Base-by-base conservation (phyloP, 2,113 vertebrate genomes). In the Leptodactylus fuscus region DNA sequence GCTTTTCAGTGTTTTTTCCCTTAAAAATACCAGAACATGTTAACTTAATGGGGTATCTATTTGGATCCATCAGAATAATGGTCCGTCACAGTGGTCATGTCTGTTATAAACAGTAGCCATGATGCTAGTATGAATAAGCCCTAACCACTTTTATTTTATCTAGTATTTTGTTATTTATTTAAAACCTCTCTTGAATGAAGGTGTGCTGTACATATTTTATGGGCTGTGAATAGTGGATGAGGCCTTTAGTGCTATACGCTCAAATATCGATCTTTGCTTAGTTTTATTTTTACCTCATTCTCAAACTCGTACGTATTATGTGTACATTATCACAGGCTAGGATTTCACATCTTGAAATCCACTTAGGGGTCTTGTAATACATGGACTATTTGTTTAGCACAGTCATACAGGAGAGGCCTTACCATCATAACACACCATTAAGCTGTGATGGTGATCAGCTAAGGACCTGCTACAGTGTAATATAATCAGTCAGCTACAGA, bases 301-400 rank as follows among this genome's bases (percentile, higher is more conserved):
- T 60, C 13, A 38, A 70, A 79, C 41, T 41, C 77, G n/a, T 44
- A 18, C 27, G 65, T 49, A 81, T 81, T 60, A 81, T 71, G 84
- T 73, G 65, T 71, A 81, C 77, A 86, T 86, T 86, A 81, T 81
- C 77, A 81, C 67, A 46, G 77, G 65, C 84, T 86, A 53, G 24
- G 80, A 11, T 86, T 86, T 81, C 84, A 86, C 53, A 73, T 86
- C 84, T 86, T 86, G 34, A 86, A 81, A 86, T 81, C n/a, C 67
- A 86, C 67, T 85, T 85, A 81, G 18, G 16, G 48, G 24, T 81
- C 34, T 73, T 81, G 22, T 73, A 41, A 79, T 85, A 69, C 78
- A 44, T 24, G 46, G 32, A 41, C 15, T 79, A 41, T 79, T 55
- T 79, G 48, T 79, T 79, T 71, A 67, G 36, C 48, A 71, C 48